Evolutionary conservation across 2,113 vertebrate genomes (phyloP), one percentile per base, ranked within the genome.

Genomic region (Aldabrachelys gigantea): DNA sequence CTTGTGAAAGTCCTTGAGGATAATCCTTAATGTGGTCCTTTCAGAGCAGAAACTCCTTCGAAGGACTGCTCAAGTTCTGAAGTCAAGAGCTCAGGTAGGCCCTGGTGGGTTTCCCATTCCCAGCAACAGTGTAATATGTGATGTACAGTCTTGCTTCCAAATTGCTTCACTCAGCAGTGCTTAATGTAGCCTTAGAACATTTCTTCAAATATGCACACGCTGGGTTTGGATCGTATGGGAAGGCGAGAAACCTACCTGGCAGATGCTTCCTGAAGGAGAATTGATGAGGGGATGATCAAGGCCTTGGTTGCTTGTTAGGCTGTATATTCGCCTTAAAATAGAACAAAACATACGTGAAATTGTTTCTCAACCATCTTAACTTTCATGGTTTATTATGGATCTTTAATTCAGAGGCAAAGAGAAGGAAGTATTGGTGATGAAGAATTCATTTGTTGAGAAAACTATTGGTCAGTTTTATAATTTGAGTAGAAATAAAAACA

Each of bases 1-100:
- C 1, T 0, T 86, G 54, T 62, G 53, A 22, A 81, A 78, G 0
- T 22, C 38, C 87, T 91, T 52, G 14, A 79, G 21, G 16, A 2
- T 19, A 91, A 83, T 35, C 38, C 72, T 11, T 0, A 38, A 0
- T 54, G 16, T 82, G 22, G 7, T 31, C 11, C 29, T 62, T 95
- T 90, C 78, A 84, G 62, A 84, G 41, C 17, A 92, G 84, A 31
- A 95, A 87, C 22, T 21, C 75, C 24, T 78, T 11, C 41, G 8
- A 47, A 41, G 24, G 5, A 10, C 41, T 47, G 10, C 25, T 27
- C n/a, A 72, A 85, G 25, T 27, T 2, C 52, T 81, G 41, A 22
- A 92, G 27, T 44, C 24, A 0, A 27, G 47, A 79, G 47, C 10
- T 93, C 59, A 91, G 78, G 25, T 25, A 53, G 38, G 65, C 65